These are phyloP conservation scores for Crossocerus cetratus DNA, from an alignment of 2,888 invertebrate species.

Conservation along the genomic window DNA sequence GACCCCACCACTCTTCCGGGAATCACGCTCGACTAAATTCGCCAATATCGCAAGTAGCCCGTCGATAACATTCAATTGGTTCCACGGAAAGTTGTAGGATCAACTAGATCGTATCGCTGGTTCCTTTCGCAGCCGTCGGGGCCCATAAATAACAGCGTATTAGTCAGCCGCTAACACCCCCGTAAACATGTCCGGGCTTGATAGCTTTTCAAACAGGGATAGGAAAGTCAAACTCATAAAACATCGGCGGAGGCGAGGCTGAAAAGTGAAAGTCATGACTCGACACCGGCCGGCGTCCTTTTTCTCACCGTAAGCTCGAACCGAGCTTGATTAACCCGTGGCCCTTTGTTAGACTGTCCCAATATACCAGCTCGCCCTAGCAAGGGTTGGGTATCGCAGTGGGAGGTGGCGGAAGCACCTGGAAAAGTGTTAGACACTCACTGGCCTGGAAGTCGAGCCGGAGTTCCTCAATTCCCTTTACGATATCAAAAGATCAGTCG, in stretches of 20 bases:
- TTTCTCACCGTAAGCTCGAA: background rate
- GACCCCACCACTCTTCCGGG: no score
- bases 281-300: background rate
- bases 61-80: no score
- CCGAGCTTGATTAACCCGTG: background rate
- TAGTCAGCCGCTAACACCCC: no score
- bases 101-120: no score
- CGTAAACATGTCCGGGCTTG: no score
- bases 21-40: no score
- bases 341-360: background rate
- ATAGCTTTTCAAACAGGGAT: no score
- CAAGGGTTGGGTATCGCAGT: background rate
- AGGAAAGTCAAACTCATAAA: background rate
- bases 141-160: no score
- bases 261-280: background rate
- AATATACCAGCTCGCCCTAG: background rate
- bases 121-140: no score
- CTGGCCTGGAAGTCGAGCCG: background rate
- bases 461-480: background rate
- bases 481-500: slow-evolving; percentile 3
- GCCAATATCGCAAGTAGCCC: no score
- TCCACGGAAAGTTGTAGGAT: no score
- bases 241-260: background rate
- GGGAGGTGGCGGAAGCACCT: background rate
- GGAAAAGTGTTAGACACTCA: background rate